Evolutionary conservation across 2,113 vertebrate genomes (phyloP), one percentile per base, ranked within the genome.

Genomic region (Aplodontia rufa): DNA sequence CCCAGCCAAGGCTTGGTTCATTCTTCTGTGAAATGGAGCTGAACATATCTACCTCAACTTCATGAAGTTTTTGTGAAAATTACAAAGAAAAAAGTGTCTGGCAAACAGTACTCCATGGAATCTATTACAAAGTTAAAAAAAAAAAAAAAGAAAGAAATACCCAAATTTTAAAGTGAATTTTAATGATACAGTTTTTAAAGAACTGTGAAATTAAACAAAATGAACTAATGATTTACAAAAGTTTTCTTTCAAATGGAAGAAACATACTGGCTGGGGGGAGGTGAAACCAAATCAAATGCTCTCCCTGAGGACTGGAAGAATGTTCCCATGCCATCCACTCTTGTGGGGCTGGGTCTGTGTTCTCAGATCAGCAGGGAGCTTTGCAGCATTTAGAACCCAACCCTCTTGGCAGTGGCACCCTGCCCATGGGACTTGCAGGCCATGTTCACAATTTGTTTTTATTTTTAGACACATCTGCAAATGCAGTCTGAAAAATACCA

Each of bases 391-490:
- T 90, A 22, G 92, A 96, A 87, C 81, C 28, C 68, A 3, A 89
- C 51, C 88, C 94, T 90, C 93, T 90, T 72, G 82, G 75, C 55
- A 49, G 87, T 42, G 87, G 88, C 94, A 55, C 10, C 74, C 83
- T 91, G 95, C 97, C 98, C 97, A 13, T 0, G 94, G 95, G 95
- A 82, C 87, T 94, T 91, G 82, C 20, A 74, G 81, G 94, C 88
- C 84, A 97, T 92, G 96, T 84, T 98, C 66, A 42, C 94, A 95
- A 93, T 96, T 96, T 98, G 89, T 35, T 97, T 98, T 97, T 58
- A 87, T 97, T 97, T 97, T 98, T 96, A 97, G 96, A 90, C 92
- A 96, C 84, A 97, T 96, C 90, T 97, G 86, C 96, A 95, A 94
- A 97, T 53, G 60, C 42, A 96, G 71, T 95, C 96, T 62, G 83